Evolutionary conservation across 2,888 invertebrate species (phyloP), one percentile per base, ranked within the genome.

Genomic region (Drosophila niveifrons): DNA sequence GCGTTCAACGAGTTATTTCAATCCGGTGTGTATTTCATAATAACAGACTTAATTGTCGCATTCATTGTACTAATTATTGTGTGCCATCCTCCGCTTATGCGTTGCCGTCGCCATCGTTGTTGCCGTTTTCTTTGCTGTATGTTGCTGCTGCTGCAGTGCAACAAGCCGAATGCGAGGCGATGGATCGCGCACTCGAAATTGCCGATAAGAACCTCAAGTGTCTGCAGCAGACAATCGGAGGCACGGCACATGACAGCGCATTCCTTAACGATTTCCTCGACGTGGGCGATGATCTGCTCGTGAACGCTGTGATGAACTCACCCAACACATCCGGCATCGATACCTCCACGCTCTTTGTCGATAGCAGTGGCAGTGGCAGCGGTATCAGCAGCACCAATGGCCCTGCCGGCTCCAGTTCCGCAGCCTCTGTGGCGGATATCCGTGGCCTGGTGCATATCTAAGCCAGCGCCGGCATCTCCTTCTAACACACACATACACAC

Each of bases 141-240:
- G 80, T 67, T 81, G 67, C 75, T 92, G 91, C 91, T 66, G 80
- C 69, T 81, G 67, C 75, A 91, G 91, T 92, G 64, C 92, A 95
- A 52, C 94, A 95, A 90, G 97, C 97, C 90, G 97, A 98, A 92
- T 96, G 97, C 36, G 97, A 97, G 78, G 97, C 97, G 91, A 92
- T 98, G 82, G 97, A 97, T 90, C 95, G 97, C 67, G 97, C 97
- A 8, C 92, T 98, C 72, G 96, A 96, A 80, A 95, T 95, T 51
- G 96, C 96, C 47, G 96, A 96, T 90, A 95, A 95, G 90, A 95
- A 95, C 89, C 95, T 95, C 17, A 94, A 95, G 91, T 95, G 95
- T 65, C 92, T 95, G 82, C 95, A 95, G 90, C 95, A 95, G 91
- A 95, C 95, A 55, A 91, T 91, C 47, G 90, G 91, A 56, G 86